Conservation (phyloP, 2,797 vertebrate species). For the Ambastaia sidthimunki region DNA sequence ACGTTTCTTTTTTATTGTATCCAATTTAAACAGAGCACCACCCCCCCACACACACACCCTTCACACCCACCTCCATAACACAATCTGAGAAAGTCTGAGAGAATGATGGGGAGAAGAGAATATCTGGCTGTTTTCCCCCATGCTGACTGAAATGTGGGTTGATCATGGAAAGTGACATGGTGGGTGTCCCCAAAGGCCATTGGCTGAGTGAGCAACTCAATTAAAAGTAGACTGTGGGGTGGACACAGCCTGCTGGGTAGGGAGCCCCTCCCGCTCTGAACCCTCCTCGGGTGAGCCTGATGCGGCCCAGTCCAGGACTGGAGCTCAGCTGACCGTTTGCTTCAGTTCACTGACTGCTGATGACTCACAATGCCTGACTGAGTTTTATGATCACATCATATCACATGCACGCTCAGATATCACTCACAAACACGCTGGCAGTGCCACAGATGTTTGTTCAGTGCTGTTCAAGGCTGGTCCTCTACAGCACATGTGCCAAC, state of each 20-base stretch:
- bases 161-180: conserved; percentile 81
- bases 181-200: conserved; percentile 75
- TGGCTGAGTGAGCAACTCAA: conserved; percentile 82
- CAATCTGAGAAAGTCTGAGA: neutral
- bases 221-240: conserved; percentile 79
- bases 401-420: conserved; percentile 58
- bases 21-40: too few species aligned
- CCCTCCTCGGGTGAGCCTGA: conserved; percentile 67
- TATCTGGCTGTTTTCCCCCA: conserved; percentile 75
- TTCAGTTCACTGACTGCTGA: conserved; percentile 74
- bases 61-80: too few species aligned
- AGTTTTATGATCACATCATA: conserved; percentile 56
- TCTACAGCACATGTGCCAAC: conserved; percentile 26
- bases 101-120: conserved; percentile 44
- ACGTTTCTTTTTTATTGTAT: too few species aligned
- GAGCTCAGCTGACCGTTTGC: conserved; percentile 74
- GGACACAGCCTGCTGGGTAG: conserved; percentile 68
- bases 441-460: conserved; percentile 62
- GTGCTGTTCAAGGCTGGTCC: conserved; percentile 31
- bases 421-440: conserved; percentile 55
- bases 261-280: conserved; percentile 59
- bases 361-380: conserved; percentile 74
- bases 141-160: conserved; percentile 78
- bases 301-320: conserved; percentile 64
- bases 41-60: too few species aligned